phyloP scores from a whole-genome alignment of 2,888 invertebrate species.

The Desoria tigrina region DNA sequence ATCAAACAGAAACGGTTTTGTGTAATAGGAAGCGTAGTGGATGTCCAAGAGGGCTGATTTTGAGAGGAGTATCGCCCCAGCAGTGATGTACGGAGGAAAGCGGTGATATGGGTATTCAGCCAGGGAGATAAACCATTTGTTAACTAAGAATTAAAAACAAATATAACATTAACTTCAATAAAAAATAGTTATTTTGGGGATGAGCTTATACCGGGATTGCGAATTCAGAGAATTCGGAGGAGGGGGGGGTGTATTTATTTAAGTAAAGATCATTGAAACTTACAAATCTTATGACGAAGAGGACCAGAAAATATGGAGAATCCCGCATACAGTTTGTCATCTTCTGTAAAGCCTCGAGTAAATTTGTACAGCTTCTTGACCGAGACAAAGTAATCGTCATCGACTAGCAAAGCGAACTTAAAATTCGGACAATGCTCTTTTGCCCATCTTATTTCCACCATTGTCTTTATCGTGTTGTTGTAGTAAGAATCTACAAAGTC shows the following conservation, averaged over 20 bases:
- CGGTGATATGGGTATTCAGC: slow-evolving; percentile 82
- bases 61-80: slow-evolving; percentile 80
- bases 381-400: slow-evolving; percentile 91
- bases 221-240: too few species aligned
- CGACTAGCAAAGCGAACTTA: slow-evolving; percentile 81
- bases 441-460: slow-evolving; percentile 86
- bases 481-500: slow-evolving; percentile 80
- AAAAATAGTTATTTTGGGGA: not conserved
- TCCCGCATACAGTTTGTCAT: slow-evolving; percentile 70
- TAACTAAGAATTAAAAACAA: slow-evolving; percentile 31
- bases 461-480: slow-evolving; percentile 89
- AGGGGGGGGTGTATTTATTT: too few species aligned
- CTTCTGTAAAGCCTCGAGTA: slow-evolving; percentile 68
- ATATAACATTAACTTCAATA: not conserved
- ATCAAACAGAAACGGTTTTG: slow-evolving; percentile 84
- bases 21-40: slow-evolving; percentile 76
- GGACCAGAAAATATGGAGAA: slow-evolving; percentile 76
- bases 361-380: slow-evolving; percentile 78
- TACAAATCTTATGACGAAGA: slow-evolving; percentile 74
- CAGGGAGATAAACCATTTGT: slow-evolving; percentile 84
- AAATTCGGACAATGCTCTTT: slow-evolving; percentile 71
- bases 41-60: slow-evolving; percentile 71
- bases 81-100: slow-evolving; percentile 90
- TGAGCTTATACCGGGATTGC: too few species aligned
- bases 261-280: slow-evolving; percentile 55